These are phyloP conservation scores for Mythimna albipuncta DNA, from an alignment of 2,888 invertebrate genomes.

Conservation along the genomic window DNA sequence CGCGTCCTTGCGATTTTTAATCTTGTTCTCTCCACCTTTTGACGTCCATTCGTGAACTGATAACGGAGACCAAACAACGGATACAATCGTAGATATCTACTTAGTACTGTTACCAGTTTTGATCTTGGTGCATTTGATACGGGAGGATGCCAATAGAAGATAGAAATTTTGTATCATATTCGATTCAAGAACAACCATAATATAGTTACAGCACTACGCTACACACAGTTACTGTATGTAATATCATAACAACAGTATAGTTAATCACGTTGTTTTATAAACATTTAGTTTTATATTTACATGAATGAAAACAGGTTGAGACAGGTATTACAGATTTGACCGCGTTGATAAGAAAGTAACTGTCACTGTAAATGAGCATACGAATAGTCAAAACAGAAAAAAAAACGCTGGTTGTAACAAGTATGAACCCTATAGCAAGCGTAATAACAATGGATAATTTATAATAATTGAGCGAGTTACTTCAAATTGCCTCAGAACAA, in stretches of 20 bases:
- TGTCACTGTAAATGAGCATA: background rate
- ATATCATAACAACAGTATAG: conserved; percentile 17
- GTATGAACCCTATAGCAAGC: conserved; percentile 3
- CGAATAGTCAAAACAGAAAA: conserved; percentile 1
- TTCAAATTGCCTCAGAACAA: conserved; percentile 10
- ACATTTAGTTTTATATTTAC: conserved; percentile 16
- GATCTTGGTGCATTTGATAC: conserved; percentile 11
- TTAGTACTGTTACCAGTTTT: conserved; percentile 18
- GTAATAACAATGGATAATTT: conserved; percentile 30
- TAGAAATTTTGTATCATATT: too few species aligned
- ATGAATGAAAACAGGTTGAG: conserved; percentile 17
- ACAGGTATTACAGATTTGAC: background rate
- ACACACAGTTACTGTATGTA: background rate
- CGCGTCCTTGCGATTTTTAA: conserved; percentile 65
- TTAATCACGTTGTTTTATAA: conserved; percentile 26
- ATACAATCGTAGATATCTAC: conserved; percentile 30
- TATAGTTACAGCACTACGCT: conserved; percentile 18
- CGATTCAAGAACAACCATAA: background rate
- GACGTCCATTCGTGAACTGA: conserved; percentile 40
- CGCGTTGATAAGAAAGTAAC: background rate
- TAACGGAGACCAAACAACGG: conserved; percentile 58
- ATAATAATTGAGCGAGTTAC: conserved; percentile 29
- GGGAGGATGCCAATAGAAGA: background rate
- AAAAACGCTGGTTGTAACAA: background rate
- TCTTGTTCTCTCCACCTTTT: conserved; percentile 58